Base-by-base conservation (phyloP, 2,888 invertebrate species). In the Mesorhabditis belari region DNA sequence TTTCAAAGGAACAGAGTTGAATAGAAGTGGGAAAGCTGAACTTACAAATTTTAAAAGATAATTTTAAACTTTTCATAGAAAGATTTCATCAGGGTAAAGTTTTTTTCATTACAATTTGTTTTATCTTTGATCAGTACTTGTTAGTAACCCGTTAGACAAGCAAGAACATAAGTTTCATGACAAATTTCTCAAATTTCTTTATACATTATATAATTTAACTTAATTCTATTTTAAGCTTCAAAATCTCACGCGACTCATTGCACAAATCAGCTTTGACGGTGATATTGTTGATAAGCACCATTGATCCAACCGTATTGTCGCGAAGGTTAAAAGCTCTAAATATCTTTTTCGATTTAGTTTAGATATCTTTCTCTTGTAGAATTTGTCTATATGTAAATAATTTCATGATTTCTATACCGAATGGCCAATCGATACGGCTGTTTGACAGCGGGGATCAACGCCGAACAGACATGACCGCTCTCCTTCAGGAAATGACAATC, bases 381-480 rank as follows among this genome's bases (percentile, higher is more conserved):
- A n/a, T n/a, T n/a, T n/a, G n/a, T 9, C 12, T 9, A 9, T 21
- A 17, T n/a, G 19, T 51, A 28, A 28, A 4, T 6, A 52, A 62
- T 62, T 49, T 70, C 71, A n/a, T 79, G 62, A 35, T 73, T 69
- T 60, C 73, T 76, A 12, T 73, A 72, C 5, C 79, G 64, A 53
- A 79, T 73, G 23, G 74, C 79, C 28, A 79, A 67, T 56, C 74
- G 57, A 60, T 78, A 79, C 4, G 79, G 79, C 60, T 79, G 76
- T 29, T 66, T 65, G 28, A 74, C 71, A 4, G 69, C 69, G 6
- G 71, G 72, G 23, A 77, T 74, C 49, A 65, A 66, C 4, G 69
- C 67, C 4, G 29, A 62, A 56, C 71, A 71, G n/a, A 56, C 61
- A 9, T 65, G 61, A n/a, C 59, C 58, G 5, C 66, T 58, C 5